Evolutionary conservation across 2,797 vertebrate species (phyloP).

Genomic region (Lutjanus argentimaculatus): DNA sequence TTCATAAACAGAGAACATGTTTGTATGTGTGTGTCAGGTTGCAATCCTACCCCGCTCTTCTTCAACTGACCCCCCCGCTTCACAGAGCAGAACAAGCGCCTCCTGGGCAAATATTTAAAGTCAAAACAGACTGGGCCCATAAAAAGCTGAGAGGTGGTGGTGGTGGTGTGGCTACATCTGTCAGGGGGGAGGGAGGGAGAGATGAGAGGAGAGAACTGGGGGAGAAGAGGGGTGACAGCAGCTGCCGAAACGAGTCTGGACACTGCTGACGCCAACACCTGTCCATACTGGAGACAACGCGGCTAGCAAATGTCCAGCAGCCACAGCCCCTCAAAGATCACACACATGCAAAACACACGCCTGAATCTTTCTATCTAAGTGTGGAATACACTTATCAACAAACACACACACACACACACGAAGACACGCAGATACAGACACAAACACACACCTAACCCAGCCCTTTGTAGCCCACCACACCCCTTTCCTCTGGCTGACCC

Average conservation of each 20-base stretch:
- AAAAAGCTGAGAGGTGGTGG: slow-evolving; percentile 84
- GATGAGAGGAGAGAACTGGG: slow-evolving; percentile 58
- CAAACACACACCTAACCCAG: slow-evolving; percentile 75
- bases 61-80: slow-evolving; percentile 7
- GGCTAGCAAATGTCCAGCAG: slow-evolving; percentile 85
- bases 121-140: slow-evolving; percentile 87
- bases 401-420: slow-evolving; percentile 38
- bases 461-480: slow-evolving; percentile 70
- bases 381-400: slow-evolving; percentile 38
- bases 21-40: slow-evolving; percentile 26
- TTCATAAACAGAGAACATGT: slow-evolving; percentile 37
- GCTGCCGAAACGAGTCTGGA: slow-evolving; percentile 87
- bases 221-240: slow-evolving; percentile 76
- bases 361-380: slow-evolving; percentile 16
- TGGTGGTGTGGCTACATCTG: slow-evolving; percentile 86
- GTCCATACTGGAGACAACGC: slow-evolving; percentile 84
- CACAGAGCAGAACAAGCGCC: slow-evolving; percentile 74
- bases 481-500: slow-evolving; percentile 84
- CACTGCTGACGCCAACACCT: slow-evolving; percentile 88
- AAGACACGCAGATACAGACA: neutral
- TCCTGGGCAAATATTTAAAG: slow-evolving; percentile 91
- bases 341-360: slow-evolving; percentile 29
- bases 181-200: slow-evolving; percentile 71
- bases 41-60: slow-evolving; percentile 38
- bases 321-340: slow-evolving; percentile 57